Base-by-base conservation (phyloP, 1,140 invertebrate species). In the Hesperophylax magnus region DNA sequence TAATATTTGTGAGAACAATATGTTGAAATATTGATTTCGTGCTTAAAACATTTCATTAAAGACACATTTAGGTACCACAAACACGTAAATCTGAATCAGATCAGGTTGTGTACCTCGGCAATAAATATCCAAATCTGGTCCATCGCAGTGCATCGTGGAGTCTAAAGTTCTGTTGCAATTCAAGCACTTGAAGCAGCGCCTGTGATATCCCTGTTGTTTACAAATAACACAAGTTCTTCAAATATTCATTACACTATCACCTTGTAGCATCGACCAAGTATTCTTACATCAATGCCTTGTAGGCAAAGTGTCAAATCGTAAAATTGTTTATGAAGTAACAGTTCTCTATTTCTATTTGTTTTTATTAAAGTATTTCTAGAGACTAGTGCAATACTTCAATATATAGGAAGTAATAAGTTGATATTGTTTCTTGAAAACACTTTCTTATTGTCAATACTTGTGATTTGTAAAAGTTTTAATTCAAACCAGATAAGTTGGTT, bases 141-240 rank as follows among this genome's bases (percentile, higher is more conserved):
- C 95, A 90, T 98, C 97, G 91, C 96, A 97, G 90, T 97, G 95
- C 89, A 95, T 95, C 84, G 96, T 97, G 82, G 97, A 98, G 90
- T 99, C 97, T 88, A 99, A 92, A 88, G 94, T 94, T 91, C 97
- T 95, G 86, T 94, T 94, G 92, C 98, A 99, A 88, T 93, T 92
- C 89, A 93, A 92, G 91, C 97, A 98, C 90, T 95, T 95, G 93
- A 96, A 98, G 92, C 97, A 97, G 89, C 92, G 91, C 91, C 93
- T 96, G 92, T 97, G 96, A 94, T 96, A 97, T 86, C 92, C 94
- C 96, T 97, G 92, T 86, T 77, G 77, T 85, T 77, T 17, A 22
- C 39, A 77, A 77, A 60, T 47, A 61, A 52, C 20, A 34, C 27
- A 71, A 71, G 6, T 69, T 69, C 24, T 18, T 69, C 24, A 27